Conservation (phyloP, 2,113 vertebrate genomes). For the Anolis sagrei region DNA sequence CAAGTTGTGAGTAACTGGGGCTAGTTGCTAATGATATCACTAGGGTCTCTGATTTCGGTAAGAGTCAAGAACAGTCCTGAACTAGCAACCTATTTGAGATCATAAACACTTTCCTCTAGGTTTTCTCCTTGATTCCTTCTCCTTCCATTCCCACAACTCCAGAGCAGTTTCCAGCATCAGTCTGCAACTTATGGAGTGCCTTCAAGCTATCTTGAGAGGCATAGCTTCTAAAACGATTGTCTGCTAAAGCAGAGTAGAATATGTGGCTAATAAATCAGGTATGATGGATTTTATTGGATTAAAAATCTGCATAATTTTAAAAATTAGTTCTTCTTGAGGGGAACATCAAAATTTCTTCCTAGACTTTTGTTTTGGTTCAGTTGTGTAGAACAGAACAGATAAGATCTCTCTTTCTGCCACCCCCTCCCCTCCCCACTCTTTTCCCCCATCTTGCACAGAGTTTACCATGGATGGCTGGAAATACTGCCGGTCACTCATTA, state of each 20-base stretch:
- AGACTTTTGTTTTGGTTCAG: neutral
- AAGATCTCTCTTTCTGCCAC: neutral
- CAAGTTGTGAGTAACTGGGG: too few species aligned
- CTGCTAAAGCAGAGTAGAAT: neutral
- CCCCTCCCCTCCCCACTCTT: neutral
- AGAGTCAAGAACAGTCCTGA: too few species aligned
- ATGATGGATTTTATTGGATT: neutral
- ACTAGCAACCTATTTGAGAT: too few species aligned
- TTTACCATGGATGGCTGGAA: constrained; percentile 3
- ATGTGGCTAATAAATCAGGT: neutral
- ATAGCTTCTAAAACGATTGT: neutral
- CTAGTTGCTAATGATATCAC: too few species aligned
- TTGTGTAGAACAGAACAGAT: neutral
- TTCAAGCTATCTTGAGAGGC: neutral
- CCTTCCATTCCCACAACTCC: neutral
- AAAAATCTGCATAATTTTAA: neutral
- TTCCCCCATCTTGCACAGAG: neutral
- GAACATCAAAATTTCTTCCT: neutral
- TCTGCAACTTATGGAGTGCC: neutral
- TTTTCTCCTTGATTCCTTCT: neutral
- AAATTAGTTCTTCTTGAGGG: neutral
- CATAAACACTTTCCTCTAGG: neutral
- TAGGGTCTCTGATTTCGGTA: too few species aligned
- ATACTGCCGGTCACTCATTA: constrained; percentile 29
- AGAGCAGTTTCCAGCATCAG: neutral